These are phyloP conservation scores for Microtus richardsoni DNA, from an alignment of 2,113 vertebrate genomes.

Conservation along the genomic window DNA sequence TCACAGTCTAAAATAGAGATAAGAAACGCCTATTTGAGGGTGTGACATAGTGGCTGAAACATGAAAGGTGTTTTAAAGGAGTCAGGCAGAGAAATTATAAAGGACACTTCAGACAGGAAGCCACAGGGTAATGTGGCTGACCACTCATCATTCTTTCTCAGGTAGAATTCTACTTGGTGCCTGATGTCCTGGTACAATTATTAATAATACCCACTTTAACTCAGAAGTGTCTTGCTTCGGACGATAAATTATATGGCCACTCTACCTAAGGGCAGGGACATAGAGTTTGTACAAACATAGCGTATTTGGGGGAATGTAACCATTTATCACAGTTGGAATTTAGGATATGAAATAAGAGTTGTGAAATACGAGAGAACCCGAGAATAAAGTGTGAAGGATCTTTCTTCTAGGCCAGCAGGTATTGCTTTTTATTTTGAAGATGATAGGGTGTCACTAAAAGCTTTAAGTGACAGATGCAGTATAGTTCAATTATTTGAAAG, in stretches of 20 bases:
- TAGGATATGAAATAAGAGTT: slow-evolving; percentile 23
- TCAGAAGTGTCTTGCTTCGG: slow-evolving; percentile 43
- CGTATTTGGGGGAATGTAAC: slow-evolving; percentile 25
- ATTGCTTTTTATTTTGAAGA: slow-evolving; percentile 30
- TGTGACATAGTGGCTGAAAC: background rate
- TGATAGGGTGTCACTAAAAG: background rate
- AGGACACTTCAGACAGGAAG: slow-evolving; percentile 23
- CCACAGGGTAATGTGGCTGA: background rate
- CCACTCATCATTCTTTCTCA: slow-evolving; percentile 47
- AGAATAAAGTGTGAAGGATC: background rate
- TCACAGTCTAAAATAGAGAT: background rate
- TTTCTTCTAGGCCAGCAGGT: background rate
- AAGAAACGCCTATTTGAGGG: background rate
- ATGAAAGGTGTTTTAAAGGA: slow-evolving; percentile 48
- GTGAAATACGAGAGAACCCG: background rate
- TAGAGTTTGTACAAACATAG: slow-evolving; percentile 46
- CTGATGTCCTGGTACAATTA: slow-evolving; percentile 5
- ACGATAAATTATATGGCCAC: background rate
- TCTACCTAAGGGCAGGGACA: slow-evolving; percentile 48
- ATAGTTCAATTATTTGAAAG: background rate
- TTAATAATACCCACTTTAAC: slow-evolving; percentile 57
- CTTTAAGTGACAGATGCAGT: background rate
- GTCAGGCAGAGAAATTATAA: slow-evolving; percentile 30
- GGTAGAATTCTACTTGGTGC: background rate
- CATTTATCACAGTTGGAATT: slow-evolving; percentile 58